Percentiles rank a stretch among this genome's conserved stretches.
phyloP scores from a whole-genome alignment of 2,888 invertebrate genomes.

The Stenolophus ochropezus region DNA sequence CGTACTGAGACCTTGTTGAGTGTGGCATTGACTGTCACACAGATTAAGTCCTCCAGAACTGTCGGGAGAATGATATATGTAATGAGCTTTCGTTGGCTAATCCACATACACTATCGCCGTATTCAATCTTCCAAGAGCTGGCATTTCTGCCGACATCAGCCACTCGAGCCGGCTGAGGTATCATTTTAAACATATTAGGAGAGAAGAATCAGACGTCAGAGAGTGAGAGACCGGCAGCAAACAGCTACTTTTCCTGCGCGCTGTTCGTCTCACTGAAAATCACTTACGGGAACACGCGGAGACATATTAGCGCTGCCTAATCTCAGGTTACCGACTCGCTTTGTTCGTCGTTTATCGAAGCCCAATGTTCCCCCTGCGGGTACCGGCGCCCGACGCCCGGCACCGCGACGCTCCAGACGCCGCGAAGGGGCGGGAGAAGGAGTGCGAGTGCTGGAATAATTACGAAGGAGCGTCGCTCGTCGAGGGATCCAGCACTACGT shows the following conservation, averaged over 20 bases:
- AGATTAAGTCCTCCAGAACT: no score
- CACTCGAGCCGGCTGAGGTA: slow-evolving; percentile 59
- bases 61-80: no score
- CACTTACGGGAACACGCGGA: slow-evolving; percentile 66
- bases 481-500: slow-evolving; percentile 16
- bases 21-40: no score
- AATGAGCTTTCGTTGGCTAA: slow-evolving; percentile 63
- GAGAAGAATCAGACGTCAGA: slow-evolving; percentile 23
- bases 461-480: slow-evolving; percentile 19
- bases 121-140: slow-evolving; percentile 58
- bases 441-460: slow-evolving; percentile 41
- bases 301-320: slow-evolving; percentile 68
- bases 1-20: no score
- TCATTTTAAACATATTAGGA: slow-evolving; percentile 64
- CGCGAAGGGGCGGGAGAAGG: background rate
- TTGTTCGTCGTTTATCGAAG: slow-evolving; percentile 53
- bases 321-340: slow-evolving; percentile 63
- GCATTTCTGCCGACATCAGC: slow-evolving; percentile 54
- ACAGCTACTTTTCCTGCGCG: slow-evolving; percentile 26
- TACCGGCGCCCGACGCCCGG: slow-evolving; percentile 22
- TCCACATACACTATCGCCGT: slow-evolving; percentile 59
- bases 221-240: background rate
- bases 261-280: slow-evolving; percentile 66
- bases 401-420: background rate
- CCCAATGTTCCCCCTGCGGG: slow-evolving; percentile 49